Base-by-base conservation (phyloP, 2,888 invertebrate genomes). In the Fabriciana adippe region DNA sequence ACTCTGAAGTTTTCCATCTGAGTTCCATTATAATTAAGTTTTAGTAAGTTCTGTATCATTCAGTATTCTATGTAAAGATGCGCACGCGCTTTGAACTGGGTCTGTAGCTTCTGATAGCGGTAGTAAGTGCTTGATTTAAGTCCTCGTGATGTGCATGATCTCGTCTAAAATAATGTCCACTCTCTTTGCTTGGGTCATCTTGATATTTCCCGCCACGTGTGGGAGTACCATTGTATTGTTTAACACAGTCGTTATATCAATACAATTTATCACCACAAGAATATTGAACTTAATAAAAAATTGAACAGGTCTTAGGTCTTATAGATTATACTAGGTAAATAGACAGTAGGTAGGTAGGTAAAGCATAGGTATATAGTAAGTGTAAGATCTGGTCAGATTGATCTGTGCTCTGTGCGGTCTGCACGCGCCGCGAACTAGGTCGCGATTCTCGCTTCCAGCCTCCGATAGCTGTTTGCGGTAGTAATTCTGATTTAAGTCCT, bases 391-490 rank as follows among this genome's bases (percentile, higher is more conserved):
- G 62, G 11, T 57, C 15, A 47, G 60, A 53, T 45, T n/a, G n/a
- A 50, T 54, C 35, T 31, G 61, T 72, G 54, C 67, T 73, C 74
- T 74, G 71, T 69, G 72, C 26, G 50, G 68, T 67, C 80, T 78
- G 86, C 86, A 84, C 86, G 87, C 84, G 85, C 82, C 79, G 67
- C 75, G 61, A 82, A 77, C 76, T 81, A 76, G 84, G 83, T 81
- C 82, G 80, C 68, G 72, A 59, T 79, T 79, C 77, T 81, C 81
- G 79, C 80, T 80, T 79, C 75, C 76, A 73, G 65, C 62, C 68
- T 72, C 67, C 62, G 71, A 73, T 70, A 68, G 66, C 59, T 50
- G 68, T 60, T 68, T 68, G 65, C 78, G 78, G 79, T 79, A 79
- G 80, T 80, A 76, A 77, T 78, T 76, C 78, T 81, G 80, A 83